Conservation (phyloP, 2,113 vertebrate genomes). For the Colinus virginianus region DNA sequence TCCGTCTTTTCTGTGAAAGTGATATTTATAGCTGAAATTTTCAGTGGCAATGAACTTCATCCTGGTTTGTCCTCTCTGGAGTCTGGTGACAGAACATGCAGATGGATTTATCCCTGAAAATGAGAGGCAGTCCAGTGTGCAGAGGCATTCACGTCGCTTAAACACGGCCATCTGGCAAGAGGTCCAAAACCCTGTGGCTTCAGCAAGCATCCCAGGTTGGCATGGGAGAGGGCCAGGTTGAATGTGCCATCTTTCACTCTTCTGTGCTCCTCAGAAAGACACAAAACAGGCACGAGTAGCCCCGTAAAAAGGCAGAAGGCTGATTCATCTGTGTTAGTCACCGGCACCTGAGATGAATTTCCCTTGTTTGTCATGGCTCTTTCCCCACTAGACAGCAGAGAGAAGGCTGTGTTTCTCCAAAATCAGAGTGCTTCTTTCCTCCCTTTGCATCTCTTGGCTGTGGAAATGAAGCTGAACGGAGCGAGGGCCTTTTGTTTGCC, state of each 20-base stretch:
- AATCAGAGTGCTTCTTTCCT: neutral
- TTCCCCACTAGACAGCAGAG: neutral
- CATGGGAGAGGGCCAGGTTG: neutral
- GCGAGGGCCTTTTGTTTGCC: neutral
- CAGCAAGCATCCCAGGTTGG: neutral
- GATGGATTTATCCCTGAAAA: neutral
- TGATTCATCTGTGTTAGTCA: neutral
- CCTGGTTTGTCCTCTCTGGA: neutral
- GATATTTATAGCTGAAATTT: neutral
- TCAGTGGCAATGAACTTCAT: neutral
- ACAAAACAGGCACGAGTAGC: too few relatives aligned
- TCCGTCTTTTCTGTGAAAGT: neutral
- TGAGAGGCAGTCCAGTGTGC: neutral
- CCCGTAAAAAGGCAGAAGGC: neutral
- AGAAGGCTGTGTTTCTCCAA: neutral
- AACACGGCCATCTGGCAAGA: accelerated
- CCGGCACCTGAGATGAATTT: neutral
- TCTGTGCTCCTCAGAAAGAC: neutral
- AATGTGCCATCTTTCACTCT: accelerated
- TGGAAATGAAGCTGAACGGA: neutral
- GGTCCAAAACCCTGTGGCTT: neutral
- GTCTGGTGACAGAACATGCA: neutral
- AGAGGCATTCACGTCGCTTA: accelerated
- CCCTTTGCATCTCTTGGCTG: neutral
- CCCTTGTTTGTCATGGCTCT: neutral